Base-by-base conservation (phyloP, 2,888 invertebrate genomes). In the Melinaea marsaeus region DNA sequence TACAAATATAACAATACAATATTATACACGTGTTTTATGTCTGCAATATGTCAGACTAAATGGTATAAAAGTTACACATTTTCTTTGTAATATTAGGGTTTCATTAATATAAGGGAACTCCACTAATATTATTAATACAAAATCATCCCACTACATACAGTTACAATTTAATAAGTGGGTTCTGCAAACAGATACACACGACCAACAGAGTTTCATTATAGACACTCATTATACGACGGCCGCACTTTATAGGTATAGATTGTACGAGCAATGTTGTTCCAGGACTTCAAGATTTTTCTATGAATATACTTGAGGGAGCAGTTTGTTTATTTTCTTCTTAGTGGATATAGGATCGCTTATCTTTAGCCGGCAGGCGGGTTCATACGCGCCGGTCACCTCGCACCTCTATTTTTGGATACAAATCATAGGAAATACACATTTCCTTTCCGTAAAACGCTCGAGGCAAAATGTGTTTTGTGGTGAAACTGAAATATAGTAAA, bases 321-420 rank as follows among this genome's bases (percentile, higher is more conserved):
- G 82, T 84, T 88, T 87, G 89, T 88, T 90, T 87, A 88, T 88
- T 88, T 88, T 85, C 87, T 88, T 84, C 80, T 79, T 76, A 79
- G 80, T 75, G 80, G 79, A 77, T 81, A 80, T 77, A 80, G 81
- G 80, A 82, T 79, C 84, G 83, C 88, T 90, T 89, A 90, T 90
- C 89, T 88, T 85, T 82, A 74, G 69, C 81, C 83, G 84, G 84
- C 77, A 90, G 88, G 81, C 82, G 75, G 77, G 79, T 76, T 83
- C 82, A 80, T 22, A 22, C 22, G 22, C 22, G 22, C 22, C 22
- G 22, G 22, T 22, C 22, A 22, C 22, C 22, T 22, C 22, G 22
- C 22, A 1, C 22, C 22, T 22, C 22, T 22, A 22, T 22, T 22
- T 22, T 22, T 22, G 22, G 22, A 22, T 22, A 22, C 1, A 22